A percentile compares a stretch with the other conserved stretches of the same genome.
These are phyloP conservation scores for Podarcis raffonei DNA, from an alignment of 2,113 vertebrate genomes.

Conservation along the genomic window DNA sequence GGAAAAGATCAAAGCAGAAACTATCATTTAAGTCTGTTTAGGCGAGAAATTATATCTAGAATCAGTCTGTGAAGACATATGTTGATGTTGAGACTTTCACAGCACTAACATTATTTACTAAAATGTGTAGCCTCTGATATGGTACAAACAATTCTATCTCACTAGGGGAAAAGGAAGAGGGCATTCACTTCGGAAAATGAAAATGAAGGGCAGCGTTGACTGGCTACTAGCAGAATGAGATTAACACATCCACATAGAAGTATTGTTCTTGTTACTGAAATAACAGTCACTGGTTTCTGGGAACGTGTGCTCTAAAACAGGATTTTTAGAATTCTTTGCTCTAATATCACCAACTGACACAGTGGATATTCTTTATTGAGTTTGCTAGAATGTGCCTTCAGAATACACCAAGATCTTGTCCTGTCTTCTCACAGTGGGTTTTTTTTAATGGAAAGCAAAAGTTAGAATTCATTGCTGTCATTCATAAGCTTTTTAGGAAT, in stretches of 20 bases:
- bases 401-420: neutral
- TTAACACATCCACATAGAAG: neutral
- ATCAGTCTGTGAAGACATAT: conserved; percentile 60
- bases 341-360: neutral
- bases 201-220: conserved; percentile 41
- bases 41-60: conserved; percentile 64
- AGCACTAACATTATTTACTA: conserved; percentile 59
- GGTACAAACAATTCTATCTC: conserved; percentile 52
- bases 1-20: conserved; percentile 61
- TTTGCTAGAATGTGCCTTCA: neutral
- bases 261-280: neutral
- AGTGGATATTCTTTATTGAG: neutral
- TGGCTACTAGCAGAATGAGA: conserved; percentile 5
- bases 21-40: conserved; percentile 68
- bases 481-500: too few species aligned
- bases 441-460: neutral
- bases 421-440: neutral
- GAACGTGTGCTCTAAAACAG: neutral
- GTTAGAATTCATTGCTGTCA: too few species aligned
- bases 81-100: conserved; percentile 66
- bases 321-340: neutral
- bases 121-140: conserved; percentile 37
- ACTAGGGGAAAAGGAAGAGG: conserved; percentile 43
- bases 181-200: conserved; percentile 13
- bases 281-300: neutral